Evolutionary conservation across 2,888 invertebrate genomes (phyloP), one percentile per base, ranked within the genome.

Genomic region (Lacanobia oleracea): DNA sequence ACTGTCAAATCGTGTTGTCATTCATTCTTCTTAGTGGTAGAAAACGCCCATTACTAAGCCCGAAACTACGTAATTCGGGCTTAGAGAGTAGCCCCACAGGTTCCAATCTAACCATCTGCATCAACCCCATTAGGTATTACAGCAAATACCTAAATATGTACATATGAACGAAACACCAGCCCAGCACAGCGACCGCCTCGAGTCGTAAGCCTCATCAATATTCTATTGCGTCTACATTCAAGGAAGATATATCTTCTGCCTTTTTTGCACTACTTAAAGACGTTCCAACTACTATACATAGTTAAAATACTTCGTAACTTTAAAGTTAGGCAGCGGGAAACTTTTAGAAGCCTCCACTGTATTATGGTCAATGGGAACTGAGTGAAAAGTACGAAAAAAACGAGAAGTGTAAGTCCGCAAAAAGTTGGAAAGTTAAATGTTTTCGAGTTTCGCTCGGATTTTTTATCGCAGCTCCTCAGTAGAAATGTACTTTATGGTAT

Each of bases 351-450:
- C 88, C 88, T 88, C 87, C 77, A 87, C 90, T 89, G 89, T 89
- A 90, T 90, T 92, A 91, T 90, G 91, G 92, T 92, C 92, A 89
- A 90, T 91, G 87, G 82, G 77, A 88, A 87, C 86, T 70, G 86
- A 89, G 89, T 88, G 87, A 89, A 89, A 89, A 88, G 82, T 85
- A 86, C 84, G 86, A 83, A 88, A 90, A 90, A 91, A 89, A 82
- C 80, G 84, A 87, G 75, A 62, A 85, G 73, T 76, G 78, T 83
- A 86, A 89, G 86, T 88, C 88, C 82, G 88, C 86, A 86, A 84
- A 85, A 88, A 92, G 89, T 90, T 90, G 86, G 71, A 12, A 90
- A 92, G 91, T 92, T 93, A 92, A 93, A 92, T 91, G 91, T 91
- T 92, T 87, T 89, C 86, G 85, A 90, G 88, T 86, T 88, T 86